Evolutionary conservation across 2,888 invertebrate species (phyloP).

Genomic region (Agrotis ipsilon): DNA sequence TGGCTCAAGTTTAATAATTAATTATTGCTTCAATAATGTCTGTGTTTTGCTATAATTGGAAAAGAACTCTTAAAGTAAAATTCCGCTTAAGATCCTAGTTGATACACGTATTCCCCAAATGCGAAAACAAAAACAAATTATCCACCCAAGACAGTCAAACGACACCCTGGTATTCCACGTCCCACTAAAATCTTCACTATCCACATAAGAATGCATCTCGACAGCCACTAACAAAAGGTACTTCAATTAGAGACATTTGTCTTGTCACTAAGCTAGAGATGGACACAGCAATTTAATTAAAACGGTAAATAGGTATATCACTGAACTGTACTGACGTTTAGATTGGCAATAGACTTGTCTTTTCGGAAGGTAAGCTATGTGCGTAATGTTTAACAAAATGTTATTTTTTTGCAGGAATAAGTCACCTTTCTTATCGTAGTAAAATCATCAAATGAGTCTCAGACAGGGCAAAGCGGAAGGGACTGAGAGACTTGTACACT

Average conservation of each 20-base stretch:
- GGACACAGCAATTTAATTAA: conserved; percentile 76
- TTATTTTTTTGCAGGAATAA: too few species aligned
- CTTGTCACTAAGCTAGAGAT: conserved; percentile 64
- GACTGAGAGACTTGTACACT: too few species aligned
- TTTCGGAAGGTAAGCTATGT: not conserved
- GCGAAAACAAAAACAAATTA: conserved; percentile 16
- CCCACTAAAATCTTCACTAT: conserved; percentile 32
- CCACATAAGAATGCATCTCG: conserved; percentile 50
- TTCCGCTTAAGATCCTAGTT: not conserved
- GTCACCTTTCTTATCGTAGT: too few species aligned
- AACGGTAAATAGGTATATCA: conserved; percentile 52
- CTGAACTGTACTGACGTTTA: conserved; percentile 14
- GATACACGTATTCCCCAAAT: not conserved
- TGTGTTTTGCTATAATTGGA: too few species aligned
- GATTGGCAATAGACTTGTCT: conserved; percentile 11
- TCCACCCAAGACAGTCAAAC: not conserved
- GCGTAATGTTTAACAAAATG: too few species aligned
- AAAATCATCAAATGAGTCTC: too few species aligned
- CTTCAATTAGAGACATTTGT: conserved; percentile 82
- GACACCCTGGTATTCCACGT: conserved; percentile 22
- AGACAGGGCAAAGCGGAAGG: too few species aligned
- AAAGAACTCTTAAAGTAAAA: too few species aligned
- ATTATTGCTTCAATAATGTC: too few species aligned
- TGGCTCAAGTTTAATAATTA: too few species aligned
- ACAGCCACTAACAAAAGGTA: conserved; percentile 69